Base-by-base conservation (phyloP, 2,888 invertebrate genomes). In the Molanna angustata region DNA sequence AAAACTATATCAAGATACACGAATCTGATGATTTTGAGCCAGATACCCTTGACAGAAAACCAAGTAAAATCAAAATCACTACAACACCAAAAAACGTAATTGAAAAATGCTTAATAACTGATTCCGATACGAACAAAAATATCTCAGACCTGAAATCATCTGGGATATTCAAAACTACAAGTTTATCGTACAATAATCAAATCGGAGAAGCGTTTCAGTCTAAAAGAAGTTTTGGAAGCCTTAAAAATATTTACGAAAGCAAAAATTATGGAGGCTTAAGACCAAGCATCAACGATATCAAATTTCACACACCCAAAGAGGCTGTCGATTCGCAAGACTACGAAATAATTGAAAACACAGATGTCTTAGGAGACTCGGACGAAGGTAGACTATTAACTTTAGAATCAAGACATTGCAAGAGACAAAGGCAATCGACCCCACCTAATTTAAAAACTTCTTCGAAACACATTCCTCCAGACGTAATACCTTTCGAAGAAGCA, bases 11-110 rank as follows among this genome's bases (percentile, higher is more conserved):
- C 4, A 82, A 80, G 63, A 84, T 87, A 43, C 82, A 88, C 51
- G 91, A 91, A 64, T 89, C 89, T 1, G 89, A 89, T 62, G 85
- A 84, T 49, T 92, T 90, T 63, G 92, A 92, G 67, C 90, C 91
- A 0, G 91, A 92, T 61, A 92, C 92, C 0, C 73, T 92, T 50
- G 92, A 92, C 64, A 77, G 91, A 19, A 90, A 90, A 65, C 84
- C 86, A 37, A 81, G 76, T 66, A 82, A 79, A 61, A 66, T 78
- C 37, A 78, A 76, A 57, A 65, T 69, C 19, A 69, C 66, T 41
- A 75, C 20, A 21, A n/a, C 22, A 1, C 44, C 47, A 9, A 43
- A 11, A n/a, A 42, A 53, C 13, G 13, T 18, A 31, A 18, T 35
- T 4, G 4, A 41, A 11, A 37, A 17, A 16, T 37, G 17, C 18